These are phyloP conservation scores for Sarcophaga variegata DNA, from an alignment of 2,888 invertebrate species.

Conservation along the genomic window DNA sequence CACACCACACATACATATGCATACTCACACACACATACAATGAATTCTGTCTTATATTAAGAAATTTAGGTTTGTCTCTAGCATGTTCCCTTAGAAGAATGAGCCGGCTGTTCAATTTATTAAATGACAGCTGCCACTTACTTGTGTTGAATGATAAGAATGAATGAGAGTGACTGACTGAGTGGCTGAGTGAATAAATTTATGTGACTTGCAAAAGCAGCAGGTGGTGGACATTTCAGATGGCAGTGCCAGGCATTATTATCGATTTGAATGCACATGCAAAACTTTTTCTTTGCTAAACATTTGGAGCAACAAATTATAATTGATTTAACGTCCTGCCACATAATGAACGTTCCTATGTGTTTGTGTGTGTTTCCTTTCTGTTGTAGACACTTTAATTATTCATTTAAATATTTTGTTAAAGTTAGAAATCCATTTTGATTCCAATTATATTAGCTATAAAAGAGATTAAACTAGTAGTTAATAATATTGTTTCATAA, in stretches of 20 bases:
- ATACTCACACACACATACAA: background rate
- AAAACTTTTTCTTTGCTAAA: background rate
- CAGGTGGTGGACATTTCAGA: slow-evolving; percentile 46
- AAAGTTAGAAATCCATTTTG: no score
- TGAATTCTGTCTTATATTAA: background rate
- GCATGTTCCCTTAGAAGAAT: background rate
- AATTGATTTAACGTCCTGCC: background rate
- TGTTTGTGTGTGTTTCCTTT: no score
- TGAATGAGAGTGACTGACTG: slow-evolving; percentile 25
- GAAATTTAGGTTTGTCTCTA: slow-evolving; percentile 14
- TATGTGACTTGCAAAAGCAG: slow-evolving; percentile 38
- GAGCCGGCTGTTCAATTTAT: slow-evolving; percentile 31
- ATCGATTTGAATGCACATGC: background rate
- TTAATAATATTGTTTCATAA: no score
- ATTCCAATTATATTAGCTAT: no score
- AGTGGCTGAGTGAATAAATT: slow-evolving; percentile 18
- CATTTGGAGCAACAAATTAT: background rate
- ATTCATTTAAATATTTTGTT: no score
- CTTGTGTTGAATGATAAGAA: slow-evolving; percentile 54
- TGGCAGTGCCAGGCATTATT: slow-evolving; percentile 34
- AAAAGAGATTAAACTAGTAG: no score
- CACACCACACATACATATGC: background rate
- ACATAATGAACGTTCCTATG: no score
- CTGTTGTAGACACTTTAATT: no score
- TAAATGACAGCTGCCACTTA: slow-evolving; percentile 63